These are phyloP conservation scores for Leiothrix lutea DNA, from an alignment of 2,113 vertebrate genomes.

Conservation along the genomic window DNA sequence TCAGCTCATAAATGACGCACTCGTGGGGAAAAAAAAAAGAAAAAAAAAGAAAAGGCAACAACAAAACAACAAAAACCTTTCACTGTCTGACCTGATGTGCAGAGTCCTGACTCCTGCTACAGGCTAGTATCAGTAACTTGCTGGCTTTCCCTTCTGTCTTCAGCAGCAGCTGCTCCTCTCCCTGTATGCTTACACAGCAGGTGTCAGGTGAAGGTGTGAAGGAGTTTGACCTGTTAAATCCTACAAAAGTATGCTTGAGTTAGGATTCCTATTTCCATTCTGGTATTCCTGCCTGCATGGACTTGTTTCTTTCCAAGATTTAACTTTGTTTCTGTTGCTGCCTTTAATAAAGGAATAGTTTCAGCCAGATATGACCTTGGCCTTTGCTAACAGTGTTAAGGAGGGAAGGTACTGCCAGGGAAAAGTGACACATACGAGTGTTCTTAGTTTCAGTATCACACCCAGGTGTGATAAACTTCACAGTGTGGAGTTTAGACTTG, in stretches of 20 bases:
- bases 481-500: background rate
- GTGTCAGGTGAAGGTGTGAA: background rate
- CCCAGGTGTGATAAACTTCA: background rate
- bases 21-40: fast-evolving
- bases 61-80: background rate
- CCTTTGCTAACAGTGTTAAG: background rate
- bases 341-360: background rate
- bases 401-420: background rate
- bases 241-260: background rate
- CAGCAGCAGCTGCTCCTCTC: background rate
- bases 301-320: background rate
- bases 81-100: background rate
- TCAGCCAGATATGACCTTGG: background rate
- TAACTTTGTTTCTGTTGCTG: background rate
- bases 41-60: background rate
- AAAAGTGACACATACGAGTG: background rate
- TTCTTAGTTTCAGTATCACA: background rate
- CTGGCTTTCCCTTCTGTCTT: background rate
- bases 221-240: background rate
- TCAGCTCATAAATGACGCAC: background rate
- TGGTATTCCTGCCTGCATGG: background rate
- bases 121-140: background rate
- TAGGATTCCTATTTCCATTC: background rate
- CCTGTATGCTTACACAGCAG: fast-evolving
- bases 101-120: background rate